These are phyloP conservation scores for Oceanodroma leucorhoa DNA, from an alignment of 2,797 vertebrate genomes.

Conservation along the genomic window DNA sequence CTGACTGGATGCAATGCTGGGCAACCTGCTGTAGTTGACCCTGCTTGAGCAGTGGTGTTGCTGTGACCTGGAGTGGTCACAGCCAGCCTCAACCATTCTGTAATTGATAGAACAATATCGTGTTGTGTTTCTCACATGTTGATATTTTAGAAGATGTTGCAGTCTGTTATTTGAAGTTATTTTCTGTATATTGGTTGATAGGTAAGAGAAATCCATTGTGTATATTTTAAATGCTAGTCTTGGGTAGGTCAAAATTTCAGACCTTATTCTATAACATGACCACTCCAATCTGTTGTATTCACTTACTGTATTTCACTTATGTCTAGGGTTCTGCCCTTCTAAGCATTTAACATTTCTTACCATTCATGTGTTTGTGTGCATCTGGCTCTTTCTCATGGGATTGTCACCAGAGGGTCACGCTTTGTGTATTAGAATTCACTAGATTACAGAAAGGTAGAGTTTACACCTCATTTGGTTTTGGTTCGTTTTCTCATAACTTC, in stretches of 20 bases:
- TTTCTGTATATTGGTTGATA: neutral
- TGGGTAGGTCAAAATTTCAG: neutral
- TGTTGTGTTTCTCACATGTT: neutral
- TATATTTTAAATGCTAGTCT: neutral
- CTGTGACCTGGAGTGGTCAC: neutral
- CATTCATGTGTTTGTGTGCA: neutral
- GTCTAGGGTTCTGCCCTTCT: neutral
- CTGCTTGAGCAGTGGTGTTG: neutral
- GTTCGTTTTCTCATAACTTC: neutral
- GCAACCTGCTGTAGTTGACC: neutral
- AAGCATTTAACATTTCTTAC: neutral
- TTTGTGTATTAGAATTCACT: neutral
- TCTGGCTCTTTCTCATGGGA: neutral
- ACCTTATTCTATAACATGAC: neutral
- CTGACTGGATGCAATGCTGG: neutral
- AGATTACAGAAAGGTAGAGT: neutral
- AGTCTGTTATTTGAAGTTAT: neutral
- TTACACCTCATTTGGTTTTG: neutral
- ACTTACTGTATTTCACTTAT: neutral
- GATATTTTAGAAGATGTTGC: neutral
- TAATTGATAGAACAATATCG: neutral
- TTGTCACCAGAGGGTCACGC: neutral
- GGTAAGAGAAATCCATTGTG: neutral
- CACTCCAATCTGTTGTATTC: neutral
- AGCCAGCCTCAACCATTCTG: neutral